phyloP scores from a whole-genome alignment of 1,140 invertebrate species.

The Venturia canescens region DNA sequence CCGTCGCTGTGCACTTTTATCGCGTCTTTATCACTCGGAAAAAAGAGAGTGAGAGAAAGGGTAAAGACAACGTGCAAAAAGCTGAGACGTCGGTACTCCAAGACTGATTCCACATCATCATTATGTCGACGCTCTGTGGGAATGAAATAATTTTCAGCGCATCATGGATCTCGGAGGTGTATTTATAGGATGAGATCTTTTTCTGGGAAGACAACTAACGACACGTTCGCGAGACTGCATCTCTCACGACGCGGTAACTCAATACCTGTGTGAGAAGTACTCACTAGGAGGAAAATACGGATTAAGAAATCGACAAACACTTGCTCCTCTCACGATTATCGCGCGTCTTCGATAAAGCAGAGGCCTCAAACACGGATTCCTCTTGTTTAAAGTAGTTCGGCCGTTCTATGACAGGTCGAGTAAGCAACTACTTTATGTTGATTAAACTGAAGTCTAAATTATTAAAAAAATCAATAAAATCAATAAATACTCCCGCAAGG shows the following conservation, averaged over 20 bases:
- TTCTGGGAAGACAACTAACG: background rate
- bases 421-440: too few species aligned
- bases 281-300: background rate
- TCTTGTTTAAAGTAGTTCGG: too few species aligned
- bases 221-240: constrained; percentile 47
- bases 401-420: too few species aligned
- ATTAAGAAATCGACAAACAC: background rate
- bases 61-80: background rate
- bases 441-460: too few species aligned
- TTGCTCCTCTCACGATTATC: background rate
- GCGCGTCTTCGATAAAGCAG: background rate
- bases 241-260: constrained; percentile 16
- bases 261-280: constrained; percentile 39
- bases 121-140: constrained; percentile 56
- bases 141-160: constrained; percentile 61
- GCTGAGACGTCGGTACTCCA: constrained; percentile 15
- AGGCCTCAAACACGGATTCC: too few species aligned
- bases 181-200: constrained; percentile 58
- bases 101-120: constrained; percentile 56
- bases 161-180: constrained; percentile 59
- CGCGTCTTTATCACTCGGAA: constrained; percentile 16
- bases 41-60: background rate
- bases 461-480: too few species aligned
- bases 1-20: constrained; percentile 17
- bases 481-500: too few species aligned